Base-by-base conservation (phyloP, 30 jellyfish, hydroid and myxozoan species). In the Chironex yamaguchii region DNA sequence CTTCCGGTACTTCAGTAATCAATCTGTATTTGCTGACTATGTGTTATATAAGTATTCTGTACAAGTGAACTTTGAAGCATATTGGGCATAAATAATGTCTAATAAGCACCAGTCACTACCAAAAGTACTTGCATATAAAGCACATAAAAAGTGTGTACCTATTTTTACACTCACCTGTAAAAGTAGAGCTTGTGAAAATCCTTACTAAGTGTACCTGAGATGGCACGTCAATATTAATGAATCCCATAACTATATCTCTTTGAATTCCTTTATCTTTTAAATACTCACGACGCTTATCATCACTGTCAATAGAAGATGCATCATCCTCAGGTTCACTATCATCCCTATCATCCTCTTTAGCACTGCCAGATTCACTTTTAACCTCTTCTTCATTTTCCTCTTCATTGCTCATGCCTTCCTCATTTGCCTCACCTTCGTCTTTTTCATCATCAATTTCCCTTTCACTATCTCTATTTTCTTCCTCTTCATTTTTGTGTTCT, bases 171-270 rank as follows among this genome's bases (percentile, higher is more conserved):
- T 4, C 85, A 91, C 98, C 98, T n/a, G 98, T 91, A 87, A 91
- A 91, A n/a, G 98, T 91, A 13, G 98, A 91, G 82, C 98, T 91
- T 30, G 98, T 91, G 35, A 91, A 91, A 17, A 91, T 91, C 49
- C 98, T 54, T 51, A 91, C 98, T 26, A 91, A 49, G 23, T 67
- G 91, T 3, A 65, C 96, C 79, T 84, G 96, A 4, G 98, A 78
- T 32, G 98, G 98, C 2, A 91, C 79, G 48, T 84, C 93, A 29
- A 84, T 78, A 52, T 84, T 93, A 30, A 85, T 51, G 29, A 70
- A 34, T 35, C 98, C 98, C 6, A 50, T 62, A 28, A 85, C 49
- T 21, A 85, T 85, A 2, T 26, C 52, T 42, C 13, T 17, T 42
- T 42, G 58, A 42, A 6, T 42, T 34, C 2, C 25, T 25, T 36